Base-by-base conservation (phyloP, 2,888 invertebrate genomes). In the Parnassius orleans region DNA sequence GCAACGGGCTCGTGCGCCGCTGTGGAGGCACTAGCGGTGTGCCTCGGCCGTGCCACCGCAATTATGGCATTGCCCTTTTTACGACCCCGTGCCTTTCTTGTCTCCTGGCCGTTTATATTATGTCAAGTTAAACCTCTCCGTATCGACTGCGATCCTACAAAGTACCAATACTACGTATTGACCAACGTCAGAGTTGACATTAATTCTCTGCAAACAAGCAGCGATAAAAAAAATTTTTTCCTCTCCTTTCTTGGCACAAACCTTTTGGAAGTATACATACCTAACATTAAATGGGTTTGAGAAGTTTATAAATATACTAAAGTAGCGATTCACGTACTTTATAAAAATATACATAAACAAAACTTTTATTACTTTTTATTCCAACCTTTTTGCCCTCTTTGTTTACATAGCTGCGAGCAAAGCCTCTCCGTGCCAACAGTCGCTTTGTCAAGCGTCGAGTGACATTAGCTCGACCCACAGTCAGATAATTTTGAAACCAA, bases 381-480 rank as follows among this genome's bases (percentile, higher is more conserved):
- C 68, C 70, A 79, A 81, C 79, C 78, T 82, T 86, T 83, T 82
- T 79, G 78, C 76, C 78, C 80, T 79, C 77, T 81, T 83, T 86
- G 86, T 90, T 87, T 86, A 84, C 81, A 83, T 82, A 83, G 81
- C 82, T 76, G 77, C 77, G 84, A 82, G 85, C 80, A 84, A 86
- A 87, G 86, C 85, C 84, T 87, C 87, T 86, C 85, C 85, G 87
- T 86, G 87, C 86, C 87, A 85, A 85, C 86, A 84, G 84, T 83
- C 87, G 87, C 89, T 90, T 90, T 90, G 87, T 89, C 89, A 90
- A 87, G 76, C 84, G 86, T 77, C 81, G 83, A 83, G 80, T 83
- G 84, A 87, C 87, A 88, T 87, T 87, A 87, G 84, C 86, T 81
- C 85, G 83, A 79, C 84, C 84, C 77, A 80, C 81, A 83, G 87